A percentile compares a stretch with the other conserved stretches of the same genome.
Evolutionary conservation across 2,113 vertebrate genomes (phyloP).

Genomic region (Syngnathus typhle): DNA sequence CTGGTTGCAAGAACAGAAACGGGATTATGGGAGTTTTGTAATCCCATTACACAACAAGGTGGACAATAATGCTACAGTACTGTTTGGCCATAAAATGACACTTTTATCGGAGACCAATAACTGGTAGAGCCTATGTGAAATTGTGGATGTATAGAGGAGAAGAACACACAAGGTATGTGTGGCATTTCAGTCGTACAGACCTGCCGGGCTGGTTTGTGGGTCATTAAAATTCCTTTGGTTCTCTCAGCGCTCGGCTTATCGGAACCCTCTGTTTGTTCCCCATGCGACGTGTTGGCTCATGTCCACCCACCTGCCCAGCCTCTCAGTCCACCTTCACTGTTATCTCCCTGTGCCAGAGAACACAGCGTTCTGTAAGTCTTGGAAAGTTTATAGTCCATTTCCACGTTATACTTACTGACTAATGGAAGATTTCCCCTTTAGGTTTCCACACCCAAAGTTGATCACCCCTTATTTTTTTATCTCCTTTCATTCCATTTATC

Average conservation of each 20-base stretch:
- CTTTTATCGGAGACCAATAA: neutral
- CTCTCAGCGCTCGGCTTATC: conserved; percentile 34
- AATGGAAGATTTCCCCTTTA: neutral
- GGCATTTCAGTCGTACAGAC: conserved; percentile 62
- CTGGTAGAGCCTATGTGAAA: conserved; percentile 3
- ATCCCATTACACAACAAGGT: neutral
- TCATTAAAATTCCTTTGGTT: conserved; percentile 70
- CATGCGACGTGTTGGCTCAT: conserved; percentile 57
- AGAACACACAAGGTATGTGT: conserved; percentile 47
- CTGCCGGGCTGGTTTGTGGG: conserved; percentile 65
- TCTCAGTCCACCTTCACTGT: conserved; percentile 19
- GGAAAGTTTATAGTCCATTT: conserved; percentile 21
- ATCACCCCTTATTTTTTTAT: conserved; percentile 23
- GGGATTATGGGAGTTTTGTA: neutral
- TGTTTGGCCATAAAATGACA: conserved; percentile 4
- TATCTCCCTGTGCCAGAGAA: conserved; percentile 55
- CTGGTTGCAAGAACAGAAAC: conserved; percentile 17
- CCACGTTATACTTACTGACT: neutral
- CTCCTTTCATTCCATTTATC: conserved; percentile 9
- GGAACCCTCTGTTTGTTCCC: conserved; percentile 44
- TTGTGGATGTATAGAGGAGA: conserved; percentile 10
- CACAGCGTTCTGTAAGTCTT: conserved; percentile 15
- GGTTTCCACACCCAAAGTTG: conserved; percentile 13
- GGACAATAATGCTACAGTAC: neutral
- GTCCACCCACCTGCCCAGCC: conserved; percentile 48